Conservation (phyloP, 2,797 vertebrate species). For the Pangasius mekongensis region DNA sequence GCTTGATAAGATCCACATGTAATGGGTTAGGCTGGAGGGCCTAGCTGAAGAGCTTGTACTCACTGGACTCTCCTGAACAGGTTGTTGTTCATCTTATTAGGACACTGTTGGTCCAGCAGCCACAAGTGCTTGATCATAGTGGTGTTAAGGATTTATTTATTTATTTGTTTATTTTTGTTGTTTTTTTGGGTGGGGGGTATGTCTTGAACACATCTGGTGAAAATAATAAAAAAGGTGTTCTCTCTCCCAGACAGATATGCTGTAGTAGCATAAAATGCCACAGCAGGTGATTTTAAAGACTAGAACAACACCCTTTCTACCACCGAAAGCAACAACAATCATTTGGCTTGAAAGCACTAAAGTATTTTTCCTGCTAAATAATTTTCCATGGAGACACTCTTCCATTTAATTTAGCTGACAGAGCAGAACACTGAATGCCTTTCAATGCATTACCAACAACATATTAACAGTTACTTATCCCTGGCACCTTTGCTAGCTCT, state of each 20-base stretch:
- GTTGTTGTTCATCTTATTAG: background rate
- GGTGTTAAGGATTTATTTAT: background rate
- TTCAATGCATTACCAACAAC: slow-evolving; percentile 62
- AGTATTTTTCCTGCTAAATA: background rate
- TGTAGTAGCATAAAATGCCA: background rate
- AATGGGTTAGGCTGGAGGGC: too few relatives aligned
- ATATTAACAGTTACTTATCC: slow-evolving; percentile 63
- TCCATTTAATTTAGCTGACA: slow-evolving; percentile 55
- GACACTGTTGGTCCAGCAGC: background rate
- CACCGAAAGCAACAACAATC: background rate
- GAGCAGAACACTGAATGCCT: slow-evolving; percentile 46
- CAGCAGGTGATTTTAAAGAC: background rate
- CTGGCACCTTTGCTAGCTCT: slow-evolving; percentile 64
- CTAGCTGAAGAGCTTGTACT: too few relatives aligned
- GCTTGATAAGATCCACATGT: too few relatives aligned
- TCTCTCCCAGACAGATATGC: too few relatives aligned
- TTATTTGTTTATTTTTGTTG: background rate
- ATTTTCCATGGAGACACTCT: background rate
- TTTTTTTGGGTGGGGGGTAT: background rate
- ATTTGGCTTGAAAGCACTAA: background rate
- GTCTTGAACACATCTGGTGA: background rate
- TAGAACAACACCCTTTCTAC: background rate
- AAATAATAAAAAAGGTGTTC: background rate
- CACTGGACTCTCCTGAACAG: background rate
- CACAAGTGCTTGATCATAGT: background rate